These are phyloP conservation scores for Pterois miles DNA, from an alignment of 2,797 vertebrate species.

Conservation along the genomic window DNA sequence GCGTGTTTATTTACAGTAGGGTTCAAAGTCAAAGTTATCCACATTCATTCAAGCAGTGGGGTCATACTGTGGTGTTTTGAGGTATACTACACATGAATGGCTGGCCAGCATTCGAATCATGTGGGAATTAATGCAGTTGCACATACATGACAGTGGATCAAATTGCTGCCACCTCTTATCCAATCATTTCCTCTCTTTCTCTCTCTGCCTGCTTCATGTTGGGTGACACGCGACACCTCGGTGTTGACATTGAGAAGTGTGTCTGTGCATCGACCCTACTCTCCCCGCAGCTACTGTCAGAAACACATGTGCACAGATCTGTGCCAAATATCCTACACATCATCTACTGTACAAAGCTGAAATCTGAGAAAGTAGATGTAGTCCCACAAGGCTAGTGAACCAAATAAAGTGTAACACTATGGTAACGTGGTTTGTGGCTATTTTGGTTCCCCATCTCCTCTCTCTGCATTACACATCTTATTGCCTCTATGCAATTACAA, in stretches of 20 bases:
- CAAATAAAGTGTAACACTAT: neutral
- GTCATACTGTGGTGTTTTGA: conserved; percentile 7
- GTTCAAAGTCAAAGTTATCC: conserved; percentile 7
- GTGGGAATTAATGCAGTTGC: conserved; percentile 45
- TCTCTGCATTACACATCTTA: conserved; percentile 43
- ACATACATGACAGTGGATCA: conserved; percentile 40
- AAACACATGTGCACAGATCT: conserved; percentile 42
- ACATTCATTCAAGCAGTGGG: conserved; percentile 12
- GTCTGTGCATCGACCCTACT: conserved; percentile 49
- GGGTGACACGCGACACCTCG: conserved; percentile 56
- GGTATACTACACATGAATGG: neutral
- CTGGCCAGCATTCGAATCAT: conserved; percentile 29
- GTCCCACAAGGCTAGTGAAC: conserved; percentile 18
- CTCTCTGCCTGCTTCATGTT: conserved; percentile 39
- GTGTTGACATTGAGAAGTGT: conserved; percentile 64
- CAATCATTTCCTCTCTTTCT: conserved; percentile 24
- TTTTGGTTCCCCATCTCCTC: conserved; percentile 46
- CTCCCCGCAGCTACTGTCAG: conserved; percentile 51
- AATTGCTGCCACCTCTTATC: conserved; percentile 52
- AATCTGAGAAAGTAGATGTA: conserved; percentile 17
- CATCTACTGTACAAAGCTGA: conserved; percentile 11
- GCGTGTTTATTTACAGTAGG: neutral
- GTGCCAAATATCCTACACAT: conserved; percentile 42
- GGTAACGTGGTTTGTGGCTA: conserved; percentile 31
- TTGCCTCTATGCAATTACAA: conserved; percentile 62